Evolutionary conservation across 2,888 invertebrate species (phyloP), one percentile per base, ranked within the genome.

Genomic region (Athetis lepigone): DNA sequence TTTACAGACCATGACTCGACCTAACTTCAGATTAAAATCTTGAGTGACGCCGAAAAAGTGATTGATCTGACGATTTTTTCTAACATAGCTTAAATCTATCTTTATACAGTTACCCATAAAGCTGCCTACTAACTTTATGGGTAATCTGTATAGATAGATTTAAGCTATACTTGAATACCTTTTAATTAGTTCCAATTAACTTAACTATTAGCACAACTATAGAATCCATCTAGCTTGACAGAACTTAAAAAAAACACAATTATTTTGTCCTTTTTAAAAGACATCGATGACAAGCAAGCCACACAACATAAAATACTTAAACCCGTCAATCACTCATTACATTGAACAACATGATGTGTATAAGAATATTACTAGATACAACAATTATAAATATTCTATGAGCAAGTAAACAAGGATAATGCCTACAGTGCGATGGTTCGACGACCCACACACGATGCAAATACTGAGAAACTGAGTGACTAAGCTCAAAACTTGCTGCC

Each of bases 391-490:
- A 57, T 63, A 67, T 57, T 64, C 49, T 62, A 70, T 56, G 50
- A 29, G 36, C 13, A 40, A 56, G 70, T 60, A 59, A 61, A 69
- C 57, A 65, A 79, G 75, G 80, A 75, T 67, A 80, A 77, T 72
- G 62, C 40, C 51, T 62, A 47, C 54, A 63, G 37, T 13, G 13
- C 39, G 29, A 21, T 49, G 51, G 79, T 69, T 75, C 77, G 58
- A 29, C 72, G 52, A 75, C 75, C 75, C 45, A 58, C 63, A 54
- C 49, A 39, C 52, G 49, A 56, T 43, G 52, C 43, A 43, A 60
- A 47, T 67, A 64, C 79, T 60, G 7, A 70, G 77, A 73, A 79
- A 61, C 37, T 21, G 42, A 27, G 23, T 78, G 77, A 78, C 67
- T 79, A 79, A 76, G 40, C 46, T 55, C 47, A 21, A 27, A 50